Evolutionary conservation across 2,797 vertebrate genomes (phyloP).

Genomic region (Sternotherus odoratus): DNA sequence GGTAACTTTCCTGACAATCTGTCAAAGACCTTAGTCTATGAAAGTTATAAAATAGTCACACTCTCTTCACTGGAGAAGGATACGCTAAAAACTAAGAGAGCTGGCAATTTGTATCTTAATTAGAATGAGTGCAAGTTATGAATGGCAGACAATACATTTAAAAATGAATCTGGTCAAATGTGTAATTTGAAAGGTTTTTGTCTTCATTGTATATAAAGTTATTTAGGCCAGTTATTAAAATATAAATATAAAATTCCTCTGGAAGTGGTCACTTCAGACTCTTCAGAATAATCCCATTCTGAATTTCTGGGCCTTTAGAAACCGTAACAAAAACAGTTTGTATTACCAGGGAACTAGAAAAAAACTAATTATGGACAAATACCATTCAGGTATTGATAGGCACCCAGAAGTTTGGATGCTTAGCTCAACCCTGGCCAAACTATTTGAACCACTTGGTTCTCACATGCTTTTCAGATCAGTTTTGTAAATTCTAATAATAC

Average conservation of each 20-base stretch:
- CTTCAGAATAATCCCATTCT: neutral
- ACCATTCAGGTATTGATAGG: neutral
- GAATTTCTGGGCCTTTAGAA: neutral
- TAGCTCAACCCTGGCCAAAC: neutral
- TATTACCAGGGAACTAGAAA: neutral
- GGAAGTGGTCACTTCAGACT: neutral
- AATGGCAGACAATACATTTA: neutral
- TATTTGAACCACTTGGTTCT: neutral
- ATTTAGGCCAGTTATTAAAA: neutral
- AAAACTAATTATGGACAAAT: neutral
- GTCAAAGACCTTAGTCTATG: neutral
- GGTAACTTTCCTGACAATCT: neutral
- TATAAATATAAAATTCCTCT: neutral
- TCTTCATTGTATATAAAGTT: fast-evolving
- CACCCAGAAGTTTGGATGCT: neutral
- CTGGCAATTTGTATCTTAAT: neutral
- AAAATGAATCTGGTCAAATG: neutral
- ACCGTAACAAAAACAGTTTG: neutral
- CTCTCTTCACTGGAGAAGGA: neutral
- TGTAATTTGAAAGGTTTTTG: neutral
- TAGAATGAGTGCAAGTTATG: fast-evolving
- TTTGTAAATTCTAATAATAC: neutral
- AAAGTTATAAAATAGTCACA: fast-evolving
- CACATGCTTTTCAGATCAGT: neutral
- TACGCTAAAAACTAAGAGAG: neutral